These are phyloP conservation scores for Sminthopsis crassicaudata DNA, from an alignment of 2,113 vertebrate species.

Conservation along the genomic window DNA sequence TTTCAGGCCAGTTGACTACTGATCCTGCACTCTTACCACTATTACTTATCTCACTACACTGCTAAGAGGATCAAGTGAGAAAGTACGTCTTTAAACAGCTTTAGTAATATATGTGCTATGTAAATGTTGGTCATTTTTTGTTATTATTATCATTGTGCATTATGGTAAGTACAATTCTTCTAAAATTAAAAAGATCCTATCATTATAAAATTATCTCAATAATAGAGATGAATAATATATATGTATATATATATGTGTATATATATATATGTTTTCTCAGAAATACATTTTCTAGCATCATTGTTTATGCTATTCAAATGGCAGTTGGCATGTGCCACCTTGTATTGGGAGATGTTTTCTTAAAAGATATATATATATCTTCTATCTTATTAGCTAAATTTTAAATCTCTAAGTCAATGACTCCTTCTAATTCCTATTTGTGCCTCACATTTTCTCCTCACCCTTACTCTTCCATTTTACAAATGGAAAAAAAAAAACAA, in stretches of 20 bases:
- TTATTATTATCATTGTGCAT: neutral
- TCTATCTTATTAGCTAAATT: neutral
- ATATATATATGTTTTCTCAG: neutral
- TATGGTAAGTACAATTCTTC: neutral
- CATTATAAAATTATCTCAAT: neutral
- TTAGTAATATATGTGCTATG: neutral
- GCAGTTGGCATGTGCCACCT: neutral
- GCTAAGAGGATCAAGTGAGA: neutral
- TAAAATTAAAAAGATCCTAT: neutral
- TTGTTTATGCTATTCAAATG: neutral
- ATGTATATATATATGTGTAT: too few relatives aligned
- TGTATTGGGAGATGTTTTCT: neutral
- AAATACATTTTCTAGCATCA: neutral
- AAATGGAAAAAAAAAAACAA: neutral
- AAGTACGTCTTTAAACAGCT: neutral
- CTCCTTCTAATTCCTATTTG: neutral
- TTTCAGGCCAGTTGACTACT: neutral
- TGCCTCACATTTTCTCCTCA: neutral
- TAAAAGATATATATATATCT: neutral
- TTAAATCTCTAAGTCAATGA: neutral
- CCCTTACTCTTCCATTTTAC: neutral
- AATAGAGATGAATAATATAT: neutral
- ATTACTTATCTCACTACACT: neutral
- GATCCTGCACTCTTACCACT: neutral
- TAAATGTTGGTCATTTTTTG: neutral